These are phyloP conservation scores for Eretmocerus hayati DNA, from an alignment of 2,888 invertebrate species.

Conservation along the genomic window DNA sequence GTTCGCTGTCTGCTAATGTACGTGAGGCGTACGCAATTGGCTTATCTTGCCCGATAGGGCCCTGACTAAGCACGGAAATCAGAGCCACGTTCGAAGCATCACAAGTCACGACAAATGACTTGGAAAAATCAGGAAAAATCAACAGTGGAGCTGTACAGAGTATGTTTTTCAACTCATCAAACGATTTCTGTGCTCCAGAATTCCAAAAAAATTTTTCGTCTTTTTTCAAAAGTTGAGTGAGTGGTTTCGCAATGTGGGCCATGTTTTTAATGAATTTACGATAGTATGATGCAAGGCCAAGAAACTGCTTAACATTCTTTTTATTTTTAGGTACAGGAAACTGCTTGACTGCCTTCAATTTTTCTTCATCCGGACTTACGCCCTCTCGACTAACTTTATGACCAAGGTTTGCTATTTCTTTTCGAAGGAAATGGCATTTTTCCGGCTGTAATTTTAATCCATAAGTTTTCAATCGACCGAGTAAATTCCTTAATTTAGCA, in stretches of 20 bases:
- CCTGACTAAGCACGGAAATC: slow-evolving; percentile 12
- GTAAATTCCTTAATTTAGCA: neutral
- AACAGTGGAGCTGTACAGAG: slow-evolving; percentile 16
- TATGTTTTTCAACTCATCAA: slow-evolving; percentile 8
- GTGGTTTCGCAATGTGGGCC: slow-evolving; percentile 17
- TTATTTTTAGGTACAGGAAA: neutral
- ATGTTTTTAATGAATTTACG: slow-evolving; percentile 4
- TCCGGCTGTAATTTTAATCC: neutral
- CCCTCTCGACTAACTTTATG: neutral
- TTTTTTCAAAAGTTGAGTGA: slow-evolving; percentile 14
- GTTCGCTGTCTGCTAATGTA: slow-evolving; percentile 10
- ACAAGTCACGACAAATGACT: slow-evolving; percentile 19
- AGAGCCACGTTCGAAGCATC: slow-evolving; percentile 16
- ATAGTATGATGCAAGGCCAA: neutral
- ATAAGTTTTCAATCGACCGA: neutral
- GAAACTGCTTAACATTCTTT: neutral
- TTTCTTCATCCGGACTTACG: neutral
- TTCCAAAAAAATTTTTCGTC: slow-evolving; percentile 11
- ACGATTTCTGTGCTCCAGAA: slow-evolving; percentile 2
- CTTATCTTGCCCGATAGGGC: slow-evolving; percentile 6
- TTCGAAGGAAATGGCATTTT: slow-evolving; percentile 1
- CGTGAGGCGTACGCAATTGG: slow-evolving; percentile 17
- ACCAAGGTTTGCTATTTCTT: slow-evolving; percentile 1
- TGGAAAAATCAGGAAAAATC: slow-evolving; percentile 18
- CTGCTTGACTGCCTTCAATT: neutral